These are phyloP conservation scores for Acleris laterana DNA, from an alignment of 2,888 invertebrate genomes.

Conservation along the genomic window DNA sequence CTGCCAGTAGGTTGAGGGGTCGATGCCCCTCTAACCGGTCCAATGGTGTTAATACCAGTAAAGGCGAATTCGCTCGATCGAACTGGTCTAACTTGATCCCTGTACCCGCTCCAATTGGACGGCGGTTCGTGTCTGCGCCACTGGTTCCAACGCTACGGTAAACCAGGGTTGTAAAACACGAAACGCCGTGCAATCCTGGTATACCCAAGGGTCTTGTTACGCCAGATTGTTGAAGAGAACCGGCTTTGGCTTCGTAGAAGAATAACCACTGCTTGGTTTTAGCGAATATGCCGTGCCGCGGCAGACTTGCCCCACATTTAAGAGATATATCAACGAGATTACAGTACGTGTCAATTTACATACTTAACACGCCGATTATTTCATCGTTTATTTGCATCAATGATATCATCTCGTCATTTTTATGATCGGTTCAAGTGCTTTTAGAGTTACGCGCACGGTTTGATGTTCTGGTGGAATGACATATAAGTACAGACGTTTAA, in stretches of 20 bases:
- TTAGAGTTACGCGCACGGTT: not conserved
- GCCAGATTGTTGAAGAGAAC: too few species aligned
- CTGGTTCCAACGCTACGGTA: too few species aligned
- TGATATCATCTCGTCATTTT: not conserved
- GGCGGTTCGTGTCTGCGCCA: too few species aligned
- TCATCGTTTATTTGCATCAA: constrained; percentile 21
- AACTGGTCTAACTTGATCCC: too few species aligned
- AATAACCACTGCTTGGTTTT: constrained; percentile 52
- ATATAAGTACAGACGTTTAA: too few species aligned
- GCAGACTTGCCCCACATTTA: constrained; percentile 80
- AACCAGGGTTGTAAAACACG: too few species aligned
- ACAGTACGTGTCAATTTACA: constrained; percentile 35
- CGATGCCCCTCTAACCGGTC: constrained; percentile 78
- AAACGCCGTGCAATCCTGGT: too few species aligned
- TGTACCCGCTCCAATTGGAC: too few species aligned
- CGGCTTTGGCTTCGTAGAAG: too few species aligned
- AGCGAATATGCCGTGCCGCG: constrained; percentile 62
- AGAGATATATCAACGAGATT: constrained; percentile 47
- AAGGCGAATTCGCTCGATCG: too few species aligned
- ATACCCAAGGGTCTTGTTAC: too few species aligned
- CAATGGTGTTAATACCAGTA: constrained; percentile 53
- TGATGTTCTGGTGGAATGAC: not conserved
- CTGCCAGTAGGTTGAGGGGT: constrained; percentile 78
- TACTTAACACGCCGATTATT: constrained; percentile 28
- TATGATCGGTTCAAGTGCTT: not conserved